Evolutionary conservation across 2,888 invertebrate genomes (phyloP), one percentile per base, ranked within the genome.

Genomic region (Syritta pipiens): DNA sequence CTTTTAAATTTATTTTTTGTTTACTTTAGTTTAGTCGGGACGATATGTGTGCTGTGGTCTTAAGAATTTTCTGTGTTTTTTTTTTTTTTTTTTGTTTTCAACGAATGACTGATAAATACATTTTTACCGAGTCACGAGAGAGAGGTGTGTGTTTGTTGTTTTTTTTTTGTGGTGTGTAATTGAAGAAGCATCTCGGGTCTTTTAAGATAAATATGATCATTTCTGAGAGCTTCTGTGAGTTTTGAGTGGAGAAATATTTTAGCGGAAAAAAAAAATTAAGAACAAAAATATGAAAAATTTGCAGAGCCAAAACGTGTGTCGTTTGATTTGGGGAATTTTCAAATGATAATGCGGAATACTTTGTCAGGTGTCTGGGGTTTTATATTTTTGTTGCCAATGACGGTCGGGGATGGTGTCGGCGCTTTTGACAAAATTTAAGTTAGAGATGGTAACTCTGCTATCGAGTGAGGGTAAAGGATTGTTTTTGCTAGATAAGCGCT

Each of bases 1-100:
- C 32, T 59, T 68, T 75, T 59, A 57, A 74, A 74, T 72, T 72
- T 79, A 79, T 81, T 75, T 81, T 75, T 81, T 81, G 75, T 81
- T 75, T 75, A 63, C 74, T 81, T 79, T 68, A 46, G 40, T 14
- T 65, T 60, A 37, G 53, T 53, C 32, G n/a, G n/a, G n/a, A n/a
- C n/a, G n/a, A n/a, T n/a, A n/a, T n/a, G n/a, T n/a, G n/a, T n/a
- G n/a, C n/a, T n/a, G n/a, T n/a, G n/a, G n/a, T n/a, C n/a, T n/a
- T n/a, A n/a, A n/a, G n/a, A n/a, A n/a, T n/a, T n/a, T n/a, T n/a
- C n/a, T n/a, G n/a, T n/a, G n/a, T n/a, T n/a, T n/a, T n/a, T n/a
- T n/a, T n/a, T n/a, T n/a, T n/a, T n/a, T n/a, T n/a, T n/a, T n/a
- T n/a, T n/a, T n/a, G n/a, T n/a, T n/a, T n/a, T n/a, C 37, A 42